Evolutionary conservation across 1,140 invertebrate genomes (phyloP).

Genomic region (Drosophila ogumai): DNA sequence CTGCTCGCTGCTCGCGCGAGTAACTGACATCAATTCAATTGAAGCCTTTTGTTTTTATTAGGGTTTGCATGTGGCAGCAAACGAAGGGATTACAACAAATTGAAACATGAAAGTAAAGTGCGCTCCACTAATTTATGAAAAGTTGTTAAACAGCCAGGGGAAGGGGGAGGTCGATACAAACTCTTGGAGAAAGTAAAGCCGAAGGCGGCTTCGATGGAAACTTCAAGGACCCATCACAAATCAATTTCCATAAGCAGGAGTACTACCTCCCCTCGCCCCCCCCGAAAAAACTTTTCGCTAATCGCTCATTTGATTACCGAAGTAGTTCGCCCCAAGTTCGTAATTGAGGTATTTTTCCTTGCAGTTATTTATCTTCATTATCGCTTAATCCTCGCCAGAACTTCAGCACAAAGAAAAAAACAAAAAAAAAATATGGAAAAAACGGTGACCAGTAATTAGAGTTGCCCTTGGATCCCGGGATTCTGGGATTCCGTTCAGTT

Average conservation of each 20-base stretch:
- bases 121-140: conserved; percentile 32
- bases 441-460: conserved; percentile 44
- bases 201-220: conserved; percentile 1
- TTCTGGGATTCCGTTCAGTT: conserved; percentile 26
- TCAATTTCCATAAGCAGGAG: conserved; percentile 34
- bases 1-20: background rate
- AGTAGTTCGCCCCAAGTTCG: conserved; percentile 72
- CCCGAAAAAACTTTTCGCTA: conserved; percentile 55
- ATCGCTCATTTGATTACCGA: conserved; percentile 80
- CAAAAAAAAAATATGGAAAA: background rate
- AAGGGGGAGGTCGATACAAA: background rate
- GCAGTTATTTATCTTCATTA: conserved; percentile 81
- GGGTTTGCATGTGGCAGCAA: background rate
- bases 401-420: conserved; percentile 32
- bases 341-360: conserved; percentile 78
- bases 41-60: conserved; percentile 20
- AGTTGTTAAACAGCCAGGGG: background rate
- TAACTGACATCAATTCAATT: conserved; percentile 13
- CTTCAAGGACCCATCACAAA: conserved; percentile 18
- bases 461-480: conserved; percentile 3
- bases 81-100: conserved; percentile 31
- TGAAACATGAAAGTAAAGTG: conserved; percentile 36
- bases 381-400: conserved; percentile 70
- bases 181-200: conserved; percentile 3
- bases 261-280: too few relatives aligned